Percentiles rank a stretch among this genome's conserved stretches.
phyloP scores from a whole-genome alignment of 2,113 vertebrate genomes.

The Bettongia penicillata region DNA sequence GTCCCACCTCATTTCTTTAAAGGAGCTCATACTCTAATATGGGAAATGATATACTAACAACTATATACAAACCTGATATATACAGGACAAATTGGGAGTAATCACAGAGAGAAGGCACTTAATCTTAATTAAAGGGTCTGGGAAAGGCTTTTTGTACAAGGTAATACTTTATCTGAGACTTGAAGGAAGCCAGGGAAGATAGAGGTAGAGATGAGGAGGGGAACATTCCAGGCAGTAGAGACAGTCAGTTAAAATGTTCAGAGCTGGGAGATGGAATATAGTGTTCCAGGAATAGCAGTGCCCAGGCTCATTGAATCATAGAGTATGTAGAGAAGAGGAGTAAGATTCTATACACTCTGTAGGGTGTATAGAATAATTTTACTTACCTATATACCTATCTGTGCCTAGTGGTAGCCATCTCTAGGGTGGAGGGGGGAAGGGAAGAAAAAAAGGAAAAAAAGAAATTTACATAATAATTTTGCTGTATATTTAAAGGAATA shows the following conservation, averaged over 20 bases:
- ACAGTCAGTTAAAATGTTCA: neutral
- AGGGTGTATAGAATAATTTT: neutral
- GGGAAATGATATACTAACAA: neutral
- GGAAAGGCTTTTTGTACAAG: neutral
- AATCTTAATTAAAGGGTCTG: neutral
- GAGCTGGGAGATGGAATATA: neutral
- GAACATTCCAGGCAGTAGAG: neutral
- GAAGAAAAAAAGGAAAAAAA: no score
- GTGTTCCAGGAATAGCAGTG: neutral
- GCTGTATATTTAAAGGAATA: no score
- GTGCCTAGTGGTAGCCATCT: no score
- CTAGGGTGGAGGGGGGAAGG: no score
- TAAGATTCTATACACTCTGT: no score
- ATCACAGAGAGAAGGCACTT: neutral
- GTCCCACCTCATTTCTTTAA: neutral
- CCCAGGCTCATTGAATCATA: neutral
- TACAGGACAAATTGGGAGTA: neutral
- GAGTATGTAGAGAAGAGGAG: neutral
- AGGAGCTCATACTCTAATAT: neutral
- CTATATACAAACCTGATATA: neutral
- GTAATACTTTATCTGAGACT: neutral
- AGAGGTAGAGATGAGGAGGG: neutral
- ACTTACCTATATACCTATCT: no score
- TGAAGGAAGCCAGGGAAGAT: neutral
- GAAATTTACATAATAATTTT: no score